Evolutionary conservation across 2,888 invertebrate species (phyloP).

Genomic region (Yponomeuta plumbellus): DNA sequence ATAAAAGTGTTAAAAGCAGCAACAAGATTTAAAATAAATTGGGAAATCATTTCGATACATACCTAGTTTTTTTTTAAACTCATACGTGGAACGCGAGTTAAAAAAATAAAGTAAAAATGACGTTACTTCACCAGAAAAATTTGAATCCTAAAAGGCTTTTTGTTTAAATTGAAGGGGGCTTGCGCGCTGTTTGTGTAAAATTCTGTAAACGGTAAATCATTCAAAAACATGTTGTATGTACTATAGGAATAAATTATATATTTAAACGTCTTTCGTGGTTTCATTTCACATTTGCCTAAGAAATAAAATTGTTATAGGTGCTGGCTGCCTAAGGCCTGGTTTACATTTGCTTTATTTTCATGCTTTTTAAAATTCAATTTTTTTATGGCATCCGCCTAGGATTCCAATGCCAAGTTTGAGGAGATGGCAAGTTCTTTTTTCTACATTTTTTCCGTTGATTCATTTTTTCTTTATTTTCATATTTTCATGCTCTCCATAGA

Average conservation of each 20-base stretch:
- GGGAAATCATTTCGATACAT: background rate
- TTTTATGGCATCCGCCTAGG: too few species aligned
- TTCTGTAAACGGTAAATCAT: slow-evolving; percentile 48
- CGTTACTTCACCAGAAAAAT: background rate
- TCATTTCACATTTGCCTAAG: too few species aligned
- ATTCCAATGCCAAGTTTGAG: too few species aligned
- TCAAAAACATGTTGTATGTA: slow-evolving; percentile 57
- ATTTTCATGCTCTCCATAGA: too few species aligned
- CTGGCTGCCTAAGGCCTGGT: too few species aligned
- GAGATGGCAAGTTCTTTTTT: too few species aligned
- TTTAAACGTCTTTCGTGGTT: slow-evolving; percentile 44
- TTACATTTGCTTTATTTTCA: too few species aligned
- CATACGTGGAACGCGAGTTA: slow-evolving; percentile 42
- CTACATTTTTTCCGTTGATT: too few species aligned
- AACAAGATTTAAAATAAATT: background rate
- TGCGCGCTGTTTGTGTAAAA: slow-evolving; percentile 19
- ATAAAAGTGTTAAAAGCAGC: slow-evolving; percentile 24
- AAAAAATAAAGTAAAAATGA: background rate
- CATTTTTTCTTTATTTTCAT: too few species aligned
- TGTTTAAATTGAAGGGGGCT: slow-evolving; percentile 28
- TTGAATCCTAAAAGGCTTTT: background rate
- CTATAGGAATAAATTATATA: slow-evolving; percentile 76
- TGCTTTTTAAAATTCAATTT: too few species aligned
- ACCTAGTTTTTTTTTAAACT: slow-evolving; percentile 12
- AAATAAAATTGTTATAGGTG: too few species aligned